These are phyloP conservation scores for Cuculus canorus DNA, from an alignment of 2,797 vertebrate genomes.

Conservation along the genomic window DNA sequence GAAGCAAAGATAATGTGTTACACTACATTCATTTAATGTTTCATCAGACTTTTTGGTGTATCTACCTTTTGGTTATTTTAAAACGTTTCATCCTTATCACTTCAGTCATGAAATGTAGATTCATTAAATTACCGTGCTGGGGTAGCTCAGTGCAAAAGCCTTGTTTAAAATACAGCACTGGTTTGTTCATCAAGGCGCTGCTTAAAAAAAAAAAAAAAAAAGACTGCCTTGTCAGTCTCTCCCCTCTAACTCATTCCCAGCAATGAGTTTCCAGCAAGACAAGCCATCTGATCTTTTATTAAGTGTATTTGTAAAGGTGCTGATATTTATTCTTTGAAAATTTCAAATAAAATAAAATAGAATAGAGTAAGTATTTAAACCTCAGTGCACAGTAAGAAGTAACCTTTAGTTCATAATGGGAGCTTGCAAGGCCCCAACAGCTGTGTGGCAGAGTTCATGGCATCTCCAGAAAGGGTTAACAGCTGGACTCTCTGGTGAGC, in stretches of 20 bases:
- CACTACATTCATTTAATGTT: constrained; percentile 86
- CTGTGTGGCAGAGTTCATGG: neutral
- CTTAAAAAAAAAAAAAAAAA: constrained; percentile 3
- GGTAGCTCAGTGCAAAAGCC: constrained; percentile 64
- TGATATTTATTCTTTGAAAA: neutral
- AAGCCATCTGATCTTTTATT: constrained; percentile 43
- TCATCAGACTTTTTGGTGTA: constrained; percentile 81
- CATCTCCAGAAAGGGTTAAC: constrained; percentile 32
- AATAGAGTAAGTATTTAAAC: neutral
- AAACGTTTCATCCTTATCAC: constrained; percentile 82
- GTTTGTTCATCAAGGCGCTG: constrained; percentile 59
- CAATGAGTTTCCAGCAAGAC: constrained; percentile 8
- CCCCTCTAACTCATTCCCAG: neutral
- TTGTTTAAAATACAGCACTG: constrained; percentile 51
- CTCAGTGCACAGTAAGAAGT: neutral
- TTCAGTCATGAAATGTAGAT: constrained; percentile 80
- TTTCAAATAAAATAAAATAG: neutral
- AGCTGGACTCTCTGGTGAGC: neutral
- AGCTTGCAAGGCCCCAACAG: neutral
- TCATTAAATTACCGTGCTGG: constrained; percentile 76
- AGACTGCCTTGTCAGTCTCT: constrained; percentile 41
- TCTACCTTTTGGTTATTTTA: constrained; percentile 85
- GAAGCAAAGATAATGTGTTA: constrained; percentile 86
- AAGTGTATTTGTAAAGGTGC: neutral
- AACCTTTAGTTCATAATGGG: neutral